Percentiles rank a stretch among this genome's conserved stretches.
phyloP scores from a whole-genome alignment of 1,140 invertebrate genomes.

The Mesaphorura yosii region DNA sequence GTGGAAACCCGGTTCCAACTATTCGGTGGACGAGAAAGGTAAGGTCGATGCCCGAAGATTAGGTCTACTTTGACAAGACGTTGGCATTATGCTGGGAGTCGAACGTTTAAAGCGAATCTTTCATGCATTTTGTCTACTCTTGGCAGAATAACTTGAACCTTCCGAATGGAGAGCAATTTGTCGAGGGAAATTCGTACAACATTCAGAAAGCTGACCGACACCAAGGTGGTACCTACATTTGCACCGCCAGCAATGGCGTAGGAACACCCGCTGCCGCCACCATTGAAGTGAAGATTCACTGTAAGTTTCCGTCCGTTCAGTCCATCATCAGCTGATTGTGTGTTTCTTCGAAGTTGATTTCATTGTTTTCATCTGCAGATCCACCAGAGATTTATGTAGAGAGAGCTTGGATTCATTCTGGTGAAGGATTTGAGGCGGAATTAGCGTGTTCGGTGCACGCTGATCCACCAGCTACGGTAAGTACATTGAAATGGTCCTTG shows the following conservation, averaged over 20 bases:
- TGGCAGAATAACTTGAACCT: slow-evolving; percentile 47
- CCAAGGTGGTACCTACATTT: slow-evolving; percentile 50
- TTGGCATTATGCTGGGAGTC: not conserved
- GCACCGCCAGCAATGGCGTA: slow-evolving; percentile 50
- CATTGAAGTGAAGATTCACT: slow-evolving; percentile 31
- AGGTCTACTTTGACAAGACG: not conserved
- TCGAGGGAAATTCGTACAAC: slow-evolving; percentile 50
- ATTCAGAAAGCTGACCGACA: slow-evolving; percentile 50
- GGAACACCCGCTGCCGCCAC: slow-evolving; percentile 40
- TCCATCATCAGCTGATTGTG: too few species aligned
- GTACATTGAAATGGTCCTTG: slow-evolving; percentile 28
- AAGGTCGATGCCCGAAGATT: slow-evolving; percentile 30
- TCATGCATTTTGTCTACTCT: slow-evolving; percentile 2
- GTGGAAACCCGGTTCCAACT: slow-evolving; percentile 51
- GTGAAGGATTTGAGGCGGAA: slow-evolving; percentile 52
- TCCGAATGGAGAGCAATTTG: slow-evolving; percentile 45
- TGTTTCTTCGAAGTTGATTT: too few species aligned
- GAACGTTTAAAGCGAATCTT: not conserved
- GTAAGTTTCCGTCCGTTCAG: too few species aligned
- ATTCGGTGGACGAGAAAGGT: slow-evolving; percentile 55
- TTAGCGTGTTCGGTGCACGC: slow-evolving; percentile 55
- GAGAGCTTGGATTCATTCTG: slow-evolving; percentile 49
- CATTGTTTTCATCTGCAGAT: slow-evolving; percentile 39
- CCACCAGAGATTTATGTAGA: slow-evolving; percentile 53
- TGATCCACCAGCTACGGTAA: slow-evolving; percentile 51